Evolutionary conservation across 2,888 invertebrate genomes (phyloP).

Genomic region (Thera britannica): DNA sequence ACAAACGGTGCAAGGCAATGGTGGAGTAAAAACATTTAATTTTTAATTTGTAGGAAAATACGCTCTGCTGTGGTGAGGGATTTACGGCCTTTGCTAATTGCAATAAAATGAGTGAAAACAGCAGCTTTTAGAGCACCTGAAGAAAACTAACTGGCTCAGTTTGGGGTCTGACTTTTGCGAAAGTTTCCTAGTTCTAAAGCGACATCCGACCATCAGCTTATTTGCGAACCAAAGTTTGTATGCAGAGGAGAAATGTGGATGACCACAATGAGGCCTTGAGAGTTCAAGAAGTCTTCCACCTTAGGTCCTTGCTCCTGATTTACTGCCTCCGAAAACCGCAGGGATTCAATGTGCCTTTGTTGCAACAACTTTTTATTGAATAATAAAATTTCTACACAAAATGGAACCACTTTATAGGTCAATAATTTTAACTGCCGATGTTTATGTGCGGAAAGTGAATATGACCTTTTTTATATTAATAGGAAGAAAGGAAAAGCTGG

Average conservation of each 20-base stretch:
- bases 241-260: conserved; percentile 61
- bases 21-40: no score
- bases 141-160: no score
- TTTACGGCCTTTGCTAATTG: no score
- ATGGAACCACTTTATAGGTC: conserved; percentile 80
- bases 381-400: conserved; percentile 81
- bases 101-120: no score
- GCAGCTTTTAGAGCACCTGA: no score
- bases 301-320: conserved; percentile 81
- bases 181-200: conserved; percentile 18
- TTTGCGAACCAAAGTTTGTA: conserved; percentile 55
- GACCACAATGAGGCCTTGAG: conserved; percentile 79
- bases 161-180: neutral
- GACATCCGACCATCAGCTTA: conserved; percentile 34
- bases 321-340: conserved; percentile 80
- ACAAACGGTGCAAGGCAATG: no score
- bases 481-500: conserved; percentile 7
- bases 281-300: conserved; percentile 76
- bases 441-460: conserved; percentile 51
- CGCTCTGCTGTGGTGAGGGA: no score
- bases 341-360: conserved; percentile 81
- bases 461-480: conserved; percentile 21
- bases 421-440: conserved; percentile 72
- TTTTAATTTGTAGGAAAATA: no score
- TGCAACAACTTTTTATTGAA: conserved; percentile 79